A percentile compares a stretch with the other conserved stretches of the same genome.
phyloP scores from a whole-genome alignment of 2,888 invertebrate species.

The Ditula angustiorana region DNA sequence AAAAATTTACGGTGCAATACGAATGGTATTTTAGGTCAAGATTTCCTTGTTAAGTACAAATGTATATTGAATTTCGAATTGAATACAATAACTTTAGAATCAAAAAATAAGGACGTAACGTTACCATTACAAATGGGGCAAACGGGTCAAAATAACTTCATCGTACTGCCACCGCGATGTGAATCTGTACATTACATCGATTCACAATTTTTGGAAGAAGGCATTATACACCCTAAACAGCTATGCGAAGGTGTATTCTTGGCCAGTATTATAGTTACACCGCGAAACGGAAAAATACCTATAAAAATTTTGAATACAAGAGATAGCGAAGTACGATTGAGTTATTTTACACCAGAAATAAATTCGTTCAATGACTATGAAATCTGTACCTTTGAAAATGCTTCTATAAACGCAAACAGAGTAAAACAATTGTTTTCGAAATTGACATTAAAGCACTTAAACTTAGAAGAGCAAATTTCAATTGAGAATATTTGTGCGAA shows the following conservation, averaged over 20 bases:
- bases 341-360: background rate
- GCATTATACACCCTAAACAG: background rate
- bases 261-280: background rate
- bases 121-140: background rate
- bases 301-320: background rate
- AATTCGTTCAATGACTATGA: background rate
- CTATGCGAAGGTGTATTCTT: background rate
- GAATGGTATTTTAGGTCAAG: background rate
- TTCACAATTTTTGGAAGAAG: background rate
- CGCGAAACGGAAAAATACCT: background rate
- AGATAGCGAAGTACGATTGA: background rate
- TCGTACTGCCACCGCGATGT: background rate
- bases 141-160: background rate
- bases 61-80: background rate
- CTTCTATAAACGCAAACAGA: slow-evolving; percentile 37
- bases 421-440: slow-evolving; percentile 42
- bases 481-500: slow-evolving; percentile 31
- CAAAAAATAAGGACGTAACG: no score
- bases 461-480: slow-evolving; percentile 18
- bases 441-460: slow-evolving; percentile 1
- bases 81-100: background rate
- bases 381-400: slow-evolving; percentile 32
- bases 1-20: background rate
- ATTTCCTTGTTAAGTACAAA: background rate
- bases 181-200: background rate